These are phyloP conservation scores for Gymnothorax javanicus DNA, from an alignment of 2,797 vertebrate genomes.

Conservation along the genomic window DNA sequence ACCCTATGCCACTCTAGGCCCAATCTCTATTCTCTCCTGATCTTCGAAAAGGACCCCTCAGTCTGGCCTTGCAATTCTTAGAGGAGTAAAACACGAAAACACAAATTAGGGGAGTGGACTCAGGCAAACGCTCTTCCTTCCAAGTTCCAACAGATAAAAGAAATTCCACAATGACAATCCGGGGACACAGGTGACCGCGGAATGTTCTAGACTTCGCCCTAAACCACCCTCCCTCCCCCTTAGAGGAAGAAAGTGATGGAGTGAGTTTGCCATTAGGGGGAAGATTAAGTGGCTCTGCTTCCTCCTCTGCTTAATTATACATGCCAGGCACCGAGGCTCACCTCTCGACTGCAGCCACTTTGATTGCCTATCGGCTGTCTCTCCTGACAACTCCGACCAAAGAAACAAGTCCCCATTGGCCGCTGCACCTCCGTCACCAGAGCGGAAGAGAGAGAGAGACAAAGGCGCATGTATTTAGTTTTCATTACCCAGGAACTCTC, in stretches of 20 bases:
- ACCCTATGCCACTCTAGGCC: constrained; percentile 38
- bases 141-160: constrained; percentile 75
- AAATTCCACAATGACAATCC: constrained; percentile 83
- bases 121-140: constrained; percentile 73
- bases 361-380: constrained; percentile 95
- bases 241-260: constrained; percentile 79
- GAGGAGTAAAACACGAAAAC: constrained; percentile 84
- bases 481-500: constrained; percentile 85
- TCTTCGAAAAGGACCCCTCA: constrained; percentile 63
- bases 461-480: constrained; percentile 91
- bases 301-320: constrained; percentile 91
- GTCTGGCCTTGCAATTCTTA: constrained; percentile 82
- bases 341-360: constrained; percentile 78
- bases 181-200: constrained; percentile 82
- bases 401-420: constrained; percentile 90
- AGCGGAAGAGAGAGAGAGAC: constrained; percentile 63
- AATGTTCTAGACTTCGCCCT: constrained; percentile 82
- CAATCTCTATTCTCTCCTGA: constrained; percentile 47
- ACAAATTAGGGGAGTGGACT: constrained; percentile 79
- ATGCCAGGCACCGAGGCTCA: constrained; percentile 73
- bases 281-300: constrained; percentile 92
- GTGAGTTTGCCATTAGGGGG: constrained; percentile 87
- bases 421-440: constrained; percentile 83
- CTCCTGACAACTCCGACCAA: constrained; percentile 90
- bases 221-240: constrained; percentile 59